phyloP scores from a whole-genome alignment of 2,888 invertebrate species.

The Mesorhabditis spiculigera region DNA sequence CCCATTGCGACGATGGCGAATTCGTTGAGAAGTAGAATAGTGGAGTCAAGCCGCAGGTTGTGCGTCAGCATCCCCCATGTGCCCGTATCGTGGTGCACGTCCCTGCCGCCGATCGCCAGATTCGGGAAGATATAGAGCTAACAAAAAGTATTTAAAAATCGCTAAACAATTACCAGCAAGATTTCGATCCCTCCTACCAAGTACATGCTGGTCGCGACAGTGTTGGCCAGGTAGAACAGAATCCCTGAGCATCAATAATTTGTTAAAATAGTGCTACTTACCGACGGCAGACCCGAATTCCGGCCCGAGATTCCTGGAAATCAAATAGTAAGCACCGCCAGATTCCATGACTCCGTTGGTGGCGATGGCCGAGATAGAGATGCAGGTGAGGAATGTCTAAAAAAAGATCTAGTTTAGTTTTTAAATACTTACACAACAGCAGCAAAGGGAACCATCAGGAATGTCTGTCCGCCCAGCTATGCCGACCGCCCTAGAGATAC shows the following conservation, averaged over 20 bases:
- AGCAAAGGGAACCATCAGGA: conserved; percentile 80
- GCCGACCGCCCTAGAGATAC: conserved; percentile 73
- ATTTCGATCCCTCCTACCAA: conserved; percentile 74
- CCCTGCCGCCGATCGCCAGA: conserved; percentile 55
- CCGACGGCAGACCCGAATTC: conserved; percentile 99
- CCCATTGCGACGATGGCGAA: conserved; percentile 82
- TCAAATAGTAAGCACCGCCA: conserved; percentile 67
- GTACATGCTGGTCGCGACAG: conserved; percentile 97
- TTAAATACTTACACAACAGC: conserved; percentile 60
- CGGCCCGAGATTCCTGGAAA: conserved; percentile 71
- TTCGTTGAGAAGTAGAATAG: conserved; percentile 81
- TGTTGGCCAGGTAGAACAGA: conserved; percentile 96
- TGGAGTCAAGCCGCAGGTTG: conserved; percentile 95
- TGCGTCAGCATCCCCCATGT: conserved; percentile 74
- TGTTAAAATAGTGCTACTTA: background rate
- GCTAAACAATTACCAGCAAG: conserved; percentile 52
- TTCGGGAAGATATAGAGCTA: conserved; percentile 54
- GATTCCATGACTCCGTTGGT: conserved; percentile 94
- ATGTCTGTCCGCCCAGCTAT: conserved; percentile 91
- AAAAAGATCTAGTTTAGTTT: conserved; percentile 12
- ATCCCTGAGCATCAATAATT: conserved; percentile 63
- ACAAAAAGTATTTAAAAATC: conserved; percentile 12
- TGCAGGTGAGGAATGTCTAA: conserved; percentile 68
- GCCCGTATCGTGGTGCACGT: conserved; percentile 51
- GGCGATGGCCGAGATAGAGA: conserved; percentile 98